A percentile compares a stretch with the other conserved stretches of the same genome.
Conservation (phyloP, 2,113 vertebrate species). For the Gymnobelideus leadbeateri region DNA sequence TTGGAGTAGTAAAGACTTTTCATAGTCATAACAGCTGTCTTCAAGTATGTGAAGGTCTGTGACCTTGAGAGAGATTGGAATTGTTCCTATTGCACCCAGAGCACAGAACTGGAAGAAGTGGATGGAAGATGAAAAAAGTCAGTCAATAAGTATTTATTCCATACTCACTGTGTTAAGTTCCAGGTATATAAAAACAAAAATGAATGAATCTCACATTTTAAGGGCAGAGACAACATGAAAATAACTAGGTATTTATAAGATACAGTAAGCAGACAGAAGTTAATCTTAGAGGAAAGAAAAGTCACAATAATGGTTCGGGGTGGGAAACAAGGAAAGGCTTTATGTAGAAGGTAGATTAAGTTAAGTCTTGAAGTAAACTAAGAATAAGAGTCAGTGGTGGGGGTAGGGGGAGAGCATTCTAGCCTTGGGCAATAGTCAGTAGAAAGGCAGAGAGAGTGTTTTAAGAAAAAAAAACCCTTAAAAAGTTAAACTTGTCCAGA, state of each 20-base stretch:
- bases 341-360: too few relatives aligned
- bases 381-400: background rate
- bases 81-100: background rate
- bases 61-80: background rate
- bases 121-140: background rate
- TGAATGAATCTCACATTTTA: background rate
- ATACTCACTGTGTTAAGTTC: background rate
- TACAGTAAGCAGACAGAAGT: background rate
- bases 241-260: background rate
- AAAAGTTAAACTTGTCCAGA: background rate
- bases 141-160: background rate
- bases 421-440: background rate
- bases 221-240: background rate
- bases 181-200: background rate
- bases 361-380: background rate
- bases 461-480: background rate
- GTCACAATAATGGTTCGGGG: too few relatives aligned
- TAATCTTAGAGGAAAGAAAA: too few relatives aligned
- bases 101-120: background rate
- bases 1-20: background rate
- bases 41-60: background rate
- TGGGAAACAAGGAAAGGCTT: too few relatives aligned
- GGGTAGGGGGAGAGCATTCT: background rate
- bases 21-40: background rate
- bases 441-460: background rate